phyloP scores from a whole-genome alignment of 2,888 invertebrate genomes.

The Peribatodes rhomboidaria region DNA sequence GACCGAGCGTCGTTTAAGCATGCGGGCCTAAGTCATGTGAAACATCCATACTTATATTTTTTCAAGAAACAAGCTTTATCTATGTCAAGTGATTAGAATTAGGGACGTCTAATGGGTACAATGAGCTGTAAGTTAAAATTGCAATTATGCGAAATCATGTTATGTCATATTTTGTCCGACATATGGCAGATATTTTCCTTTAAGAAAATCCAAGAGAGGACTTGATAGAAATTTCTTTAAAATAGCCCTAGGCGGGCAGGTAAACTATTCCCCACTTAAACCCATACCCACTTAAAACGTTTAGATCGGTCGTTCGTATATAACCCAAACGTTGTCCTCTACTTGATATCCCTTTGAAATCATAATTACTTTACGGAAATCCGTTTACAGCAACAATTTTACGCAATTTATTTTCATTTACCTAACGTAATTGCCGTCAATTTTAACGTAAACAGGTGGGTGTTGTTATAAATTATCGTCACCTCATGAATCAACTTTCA shows the following conservation, averaged over 20 bases:
- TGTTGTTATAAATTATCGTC: constrained; percentile 27
- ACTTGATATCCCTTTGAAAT: constrained; percentile 59
- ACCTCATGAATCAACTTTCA: constrained; percentile 30
- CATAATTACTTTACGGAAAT: constrained; percentile 58
- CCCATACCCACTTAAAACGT: constrained; percentile 4
- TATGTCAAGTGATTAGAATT: too few species aligned
- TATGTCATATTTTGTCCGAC: too few species aligned
- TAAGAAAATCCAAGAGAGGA: too few species aligned
- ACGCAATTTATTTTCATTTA: constrained; percentile 44
- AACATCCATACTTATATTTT: too few species aligned
- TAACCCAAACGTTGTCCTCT: constrained; percentile 25
- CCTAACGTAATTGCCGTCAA: constrained; percentile 39
- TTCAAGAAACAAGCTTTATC: too few species aligned
- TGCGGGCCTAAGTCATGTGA: too few species aligned
- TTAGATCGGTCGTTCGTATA: constrained; percentile 37
- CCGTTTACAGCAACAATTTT: constrained; percentile 48
- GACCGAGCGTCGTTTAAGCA: too few species aligned
- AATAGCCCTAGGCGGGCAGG: constrained; percentile 2
- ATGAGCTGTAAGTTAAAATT: too few species aligned
- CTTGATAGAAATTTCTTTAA: background rate
- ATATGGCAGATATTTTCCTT: too few species aligned
- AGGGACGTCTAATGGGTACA: too few species aligned
- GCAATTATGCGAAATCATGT: too few species aligned
- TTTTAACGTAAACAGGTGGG: constrained; percentile 38
- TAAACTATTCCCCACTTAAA: constrained; percentile 1